Base-by-base conservation (phyloP, 2,888 invertebrate genomes). In the Marronus borbonicus region DNA sequence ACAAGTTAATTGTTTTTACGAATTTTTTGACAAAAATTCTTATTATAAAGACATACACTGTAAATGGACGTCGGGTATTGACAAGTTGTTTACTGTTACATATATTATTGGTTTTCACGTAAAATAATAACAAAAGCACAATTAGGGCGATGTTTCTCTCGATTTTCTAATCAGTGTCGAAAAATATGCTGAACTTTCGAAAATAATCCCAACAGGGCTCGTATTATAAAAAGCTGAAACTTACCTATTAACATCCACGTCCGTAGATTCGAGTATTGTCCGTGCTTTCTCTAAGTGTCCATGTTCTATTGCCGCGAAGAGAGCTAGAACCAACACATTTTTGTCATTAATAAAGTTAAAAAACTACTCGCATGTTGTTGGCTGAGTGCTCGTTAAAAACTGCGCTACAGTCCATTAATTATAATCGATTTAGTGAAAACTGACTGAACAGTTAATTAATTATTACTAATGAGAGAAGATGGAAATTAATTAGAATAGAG, bases 301-400 rank as follows among this genome's bases (percentile, higher is more conserved):
- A 89, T 98, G 96, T 89, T 98, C 98, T 52, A 98, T 97, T 5
- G 98, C 98, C 52, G 96, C 95, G 87, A 98, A 97, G 68, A 98
- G 91, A 76, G 97, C 98, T 98, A 93, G 36, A 92, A 93, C 88
- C 90, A 89, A 86, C 83, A 85, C 81, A 52, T 52, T 52, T n/a
- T 20, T 58, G 10, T 69, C 79, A 68, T 50, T 31, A 52, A 44
- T 12, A 44, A 44, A 44, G 12, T 44, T 44, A 12, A 8, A 17
- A 17, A 12, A 44, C 8, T 44, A 44, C 31, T 36, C 31, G 31
- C 44, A 39, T 39, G 39, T 39, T 44, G 44, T 44, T 44, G 44
- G 44, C 5, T 8, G 12, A 8, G 8, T 44, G 8, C 44, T 12
- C 8, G 12, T 55, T 55, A 55, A 55, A 12, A 55, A 1, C 14